Conservation (phyloP, 2,888 invertebrate species). For the Drosophila limbata region DNA sequence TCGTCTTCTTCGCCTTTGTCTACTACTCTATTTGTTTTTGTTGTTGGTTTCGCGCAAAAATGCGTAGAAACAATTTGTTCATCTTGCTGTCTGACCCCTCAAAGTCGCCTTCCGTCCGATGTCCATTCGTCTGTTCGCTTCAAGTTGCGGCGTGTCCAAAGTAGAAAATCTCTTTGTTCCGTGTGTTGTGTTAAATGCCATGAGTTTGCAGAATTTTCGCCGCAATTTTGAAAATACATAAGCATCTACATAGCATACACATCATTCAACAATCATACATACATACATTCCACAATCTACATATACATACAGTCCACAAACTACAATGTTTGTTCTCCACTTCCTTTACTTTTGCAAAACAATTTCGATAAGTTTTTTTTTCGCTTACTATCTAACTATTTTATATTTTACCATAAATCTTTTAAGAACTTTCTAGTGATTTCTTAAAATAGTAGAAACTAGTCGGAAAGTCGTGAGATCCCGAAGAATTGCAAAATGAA, state of each 20-base stretch:
- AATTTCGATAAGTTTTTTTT: too few species aligned
- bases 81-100: slow-evolving; percentile 16
- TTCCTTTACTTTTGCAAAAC: too few species aligned
- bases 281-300: not conserved
- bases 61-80: slow-evolving; percentile 65
- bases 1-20: slow-evolving; percentile 11
- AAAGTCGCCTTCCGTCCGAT: not conserved
- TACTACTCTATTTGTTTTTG: slow-evolving; percentile 9
- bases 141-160: slow-evolving; percentile 46
- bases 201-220: slow-evolving; percentile 69
- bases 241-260: not conserved
- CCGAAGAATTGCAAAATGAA: too few species aligned
- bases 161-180: slow-evolving; percentile 71
- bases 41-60: slow-evolving; percentile 45
- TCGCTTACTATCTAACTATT: too few species aligned
- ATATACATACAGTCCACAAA: not conserved
- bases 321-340: too few species aligned
- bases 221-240: slow-evolving; percentile 39
- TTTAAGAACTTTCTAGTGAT: too few species aligned
- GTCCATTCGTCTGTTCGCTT: slow-evolving; percentile 2
- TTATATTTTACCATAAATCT: too few species aligned
- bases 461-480: too few species aligned
- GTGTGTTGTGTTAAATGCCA: slow-evolving; percentile 64
- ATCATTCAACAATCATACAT: not conserved
- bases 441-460: too few species aligned